Conservation (phyloP, 2,113 vertebrate species). For the Gorsachius goisagi region DNA sequence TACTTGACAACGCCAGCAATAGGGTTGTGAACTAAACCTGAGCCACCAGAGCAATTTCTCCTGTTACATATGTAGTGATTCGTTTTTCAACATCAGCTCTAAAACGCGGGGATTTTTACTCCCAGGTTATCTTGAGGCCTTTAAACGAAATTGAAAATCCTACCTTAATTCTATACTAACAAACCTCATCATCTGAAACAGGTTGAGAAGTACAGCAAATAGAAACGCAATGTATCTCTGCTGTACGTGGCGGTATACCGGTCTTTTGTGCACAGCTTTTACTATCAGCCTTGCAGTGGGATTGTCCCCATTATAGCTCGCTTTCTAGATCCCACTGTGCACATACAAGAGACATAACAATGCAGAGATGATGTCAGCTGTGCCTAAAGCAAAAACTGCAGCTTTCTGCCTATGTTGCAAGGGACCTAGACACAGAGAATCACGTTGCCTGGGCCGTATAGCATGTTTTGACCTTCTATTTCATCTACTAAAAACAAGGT, state of each 20-base stretch:
- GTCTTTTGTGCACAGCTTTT: slow-evolving; percentile 51
- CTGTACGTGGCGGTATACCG: background rate
- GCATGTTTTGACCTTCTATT: background rate
- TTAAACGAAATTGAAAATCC: background rate
- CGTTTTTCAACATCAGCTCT: background rate
- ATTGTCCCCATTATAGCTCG: slow-evolving; percentile 46
- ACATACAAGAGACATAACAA: slow-evolving; percentile 56
- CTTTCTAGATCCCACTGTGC: slow-evolving; percentile 53
- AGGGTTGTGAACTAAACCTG: background rate
- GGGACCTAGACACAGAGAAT: slow-evolving; percentile 3
- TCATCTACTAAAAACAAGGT: background rate
- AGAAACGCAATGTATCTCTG: background rate
- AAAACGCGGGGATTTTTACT: background rate
- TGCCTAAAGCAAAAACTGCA: slow-evolving; percentile 46
- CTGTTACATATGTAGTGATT: background rate
- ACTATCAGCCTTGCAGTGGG: slow-evolving; percentile 38
- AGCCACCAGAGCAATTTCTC: background rate
- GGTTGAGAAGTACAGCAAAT: background rate
- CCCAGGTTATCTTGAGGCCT: background rate
- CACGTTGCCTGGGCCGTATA: background rate
- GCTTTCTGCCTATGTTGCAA: slow-evolving; percentile 39
- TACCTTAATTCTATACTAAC: background rate
- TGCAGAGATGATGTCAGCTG: slow-evolving; percentile 55
- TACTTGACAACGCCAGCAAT: background rate
- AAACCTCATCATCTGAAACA: background rate